These are phyloP conservation scores for Fundulus diaphanus DNA, from an alignment of 2,797 vertebrate species.

Conservation along the genomic window DNA sequence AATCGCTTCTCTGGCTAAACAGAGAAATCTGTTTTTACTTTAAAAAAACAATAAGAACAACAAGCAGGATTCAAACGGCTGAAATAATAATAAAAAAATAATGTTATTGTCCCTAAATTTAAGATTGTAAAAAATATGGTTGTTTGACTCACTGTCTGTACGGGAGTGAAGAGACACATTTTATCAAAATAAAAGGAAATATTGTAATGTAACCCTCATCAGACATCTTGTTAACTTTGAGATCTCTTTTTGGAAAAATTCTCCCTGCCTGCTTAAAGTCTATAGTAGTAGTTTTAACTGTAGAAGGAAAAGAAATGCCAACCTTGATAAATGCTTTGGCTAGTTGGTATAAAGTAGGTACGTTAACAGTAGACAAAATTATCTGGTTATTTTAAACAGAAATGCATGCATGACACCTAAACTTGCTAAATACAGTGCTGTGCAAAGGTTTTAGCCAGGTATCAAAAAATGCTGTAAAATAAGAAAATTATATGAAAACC, in stretches of 20 bases:
- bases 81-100: slow-evolving; percentile 29
- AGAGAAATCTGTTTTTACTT: slow-evolving; percentile 62
- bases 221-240: slow-evolving; percentile 11
- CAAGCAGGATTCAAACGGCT: slow-evolving; percentile 23
- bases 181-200: slow-evolving; percentile 12
- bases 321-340: slow-evolving; percentile 13
- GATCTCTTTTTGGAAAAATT: slow-evolving; percentile 8
- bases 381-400: not conserved
- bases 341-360: not conserved
- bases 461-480: no score
- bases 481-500: no score
- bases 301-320: not conserved
- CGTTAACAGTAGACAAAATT: not conserved
- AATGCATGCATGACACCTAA: not conserved
- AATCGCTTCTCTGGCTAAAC: slow-evolving; percentile 70
- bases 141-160: slow-evolving; percentile 23
- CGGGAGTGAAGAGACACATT: slow-evolving; percentile 30
- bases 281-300: slow-evolving; percentile 19
- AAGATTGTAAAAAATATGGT: slow-evolving; percentile 18
- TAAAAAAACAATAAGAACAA: slow-evolving; percentile 54
- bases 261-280: not conserved
- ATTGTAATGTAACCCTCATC: slow-evolving; percentile 5
- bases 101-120: slow-evolving; percentile 11
- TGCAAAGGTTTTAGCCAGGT: no score
- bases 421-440: no score